These are phyloP conservation scores for Schlechtendalia chinensis DNA, from an alignment of 1,140 invertebrate species.

Conservation along the genomic window DNA sequence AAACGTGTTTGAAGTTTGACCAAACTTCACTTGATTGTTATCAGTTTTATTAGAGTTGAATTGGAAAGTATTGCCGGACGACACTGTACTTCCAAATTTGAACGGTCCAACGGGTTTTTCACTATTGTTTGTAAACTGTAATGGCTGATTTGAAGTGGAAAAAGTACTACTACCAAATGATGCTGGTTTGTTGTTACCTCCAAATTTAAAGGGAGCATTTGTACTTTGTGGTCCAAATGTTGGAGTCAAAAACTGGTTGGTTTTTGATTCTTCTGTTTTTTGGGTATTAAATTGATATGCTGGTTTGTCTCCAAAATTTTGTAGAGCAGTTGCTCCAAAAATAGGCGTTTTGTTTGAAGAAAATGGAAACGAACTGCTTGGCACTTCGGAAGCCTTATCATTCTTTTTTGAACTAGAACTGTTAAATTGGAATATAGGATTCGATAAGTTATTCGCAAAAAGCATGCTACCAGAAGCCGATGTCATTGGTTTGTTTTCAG, in stretches of 20 bases:
- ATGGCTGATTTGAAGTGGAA: neutral
- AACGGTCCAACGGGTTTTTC: conserved; percentile 20
- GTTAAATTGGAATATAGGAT: conserved; percentile 24
- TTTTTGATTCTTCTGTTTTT: conserved; percentile 26
- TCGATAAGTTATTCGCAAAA: conserved; percentile 7
- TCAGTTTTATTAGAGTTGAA: neutral
- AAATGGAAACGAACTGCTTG: conserved; percentile 12
- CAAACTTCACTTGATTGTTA: conserved; percentile 12
- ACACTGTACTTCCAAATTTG: conserved; percentile 13
- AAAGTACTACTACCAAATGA: conserved; percentile 33
- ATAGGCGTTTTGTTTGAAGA: neutral
- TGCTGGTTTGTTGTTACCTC: neutral
- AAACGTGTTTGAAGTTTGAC: conserved; percentile 6
- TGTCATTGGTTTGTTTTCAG: conserved; percentile 2
- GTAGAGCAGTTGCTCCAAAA: neutral
- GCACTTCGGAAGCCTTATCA: neutral
- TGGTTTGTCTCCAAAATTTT: neutral
- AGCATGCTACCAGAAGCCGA: neutral
- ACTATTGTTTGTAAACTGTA: conserved; percentile 18
- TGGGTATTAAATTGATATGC: conserved; percentile 9
- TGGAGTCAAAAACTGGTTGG: conserved; percentile 3
- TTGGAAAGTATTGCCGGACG: neutral
- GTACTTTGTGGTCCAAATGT: conserved; percentile 26
- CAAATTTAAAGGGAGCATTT: conserved; percentile 31
- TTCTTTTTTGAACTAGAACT: conserved; percentile 12